Conservation (phyloP, 2,797 vertebrate species). For the Parotocinclus haroldoi region DNA sequence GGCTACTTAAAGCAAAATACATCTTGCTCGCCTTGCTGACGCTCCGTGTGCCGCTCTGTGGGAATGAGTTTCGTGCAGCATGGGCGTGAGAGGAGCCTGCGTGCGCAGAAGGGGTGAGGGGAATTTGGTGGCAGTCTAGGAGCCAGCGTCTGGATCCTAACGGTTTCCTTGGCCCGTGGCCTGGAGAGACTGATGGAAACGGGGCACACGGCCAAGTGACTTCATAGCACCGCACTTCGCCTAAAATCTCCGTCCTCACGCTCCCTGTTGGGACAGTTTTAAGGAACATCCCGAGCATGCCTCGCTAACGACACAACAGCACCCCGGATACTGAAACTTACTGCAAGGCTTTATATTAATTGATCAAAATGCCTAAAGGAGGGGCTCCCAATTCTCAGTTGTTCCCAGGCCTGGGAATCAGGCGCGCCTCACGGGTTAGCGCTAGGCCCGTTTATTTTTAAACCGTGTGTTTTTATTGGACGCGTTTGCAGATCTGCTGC, state of each 20-base stretch:
- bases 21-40: slow-evolving; percentile 29
- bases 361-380: slow-evolving; percentile 4
- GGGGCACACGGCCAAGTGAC: slow-evolving; percentile 74
- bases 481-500: slow-evolving; percentile 52
- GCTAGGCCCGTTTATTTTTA: slow-evolving; percentile 62
- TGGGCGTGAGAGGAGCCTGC: slow-evolving; percentile 18
- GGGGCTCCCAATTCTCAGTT: not conserved
- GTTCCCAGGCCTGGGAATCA: slow-evolving; percentile 6
- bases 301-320: slow-evolving; percentile 24
- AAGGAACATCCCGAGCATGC: slow-evolving; percentile 19
- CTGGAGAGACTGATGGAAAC: slow-evolving; percentile 70
- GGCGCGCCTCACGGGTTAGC: slow-evolving; percentile 13
- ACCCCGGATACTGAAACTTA: slow-evolving; percentile 9
- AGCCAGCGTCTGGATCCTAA: slow-evolving; percentile 54
- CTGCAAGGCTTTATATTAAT: slow-evolving; percentile 2
- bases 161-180: slow-evolving; percentile 68
- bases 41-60: slow-evolving; percentile 22
- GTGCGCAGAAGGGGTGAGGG: slow-evolving; percentile 31
- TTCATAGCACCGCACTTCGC: slow-evolving; percentile 66
- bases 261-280: slow-evolving; percentile 29
- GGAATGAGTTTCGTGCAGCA: slow-evolving; percentile 1
- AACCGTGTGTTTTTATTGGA: slow-evolving; percentile 74
- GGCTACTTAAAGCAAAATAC: slow-evolving; percentile 34
- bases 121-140: slow-evolving; percentile 49
- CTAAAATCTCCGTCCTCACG: slow-evolving; percentile 62